Percentiles rank a stretch among this genome's conserved stretches.
phyloP scores from a whole-genome alignment of 1,140 invertebrate species.

The Drosophila orena region DNA sequence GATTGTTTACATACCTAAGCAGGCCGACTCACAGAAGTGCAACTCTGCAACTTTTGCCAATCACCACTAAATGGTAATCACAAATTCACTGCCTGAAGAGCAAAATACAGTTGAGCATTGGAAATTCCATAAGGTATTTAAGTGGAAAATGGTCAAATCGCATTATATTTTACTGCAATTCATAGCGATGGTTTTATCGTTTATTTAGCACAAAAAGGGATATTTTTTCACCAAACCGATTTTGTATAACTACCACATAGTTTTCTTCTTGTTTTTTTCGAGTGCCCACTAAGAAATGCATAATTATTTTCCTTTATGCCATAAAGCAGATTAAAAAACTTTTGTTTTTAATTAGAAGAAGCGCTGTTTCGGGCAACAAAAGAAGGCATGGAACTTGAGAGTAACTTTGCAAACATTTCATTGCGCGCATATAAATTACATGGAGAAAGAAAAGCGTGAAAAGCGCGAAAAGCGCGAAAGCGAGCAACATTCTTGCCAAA shows the following conservation, averaged over 20 bases:
- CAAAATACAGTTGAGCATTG: constrained; percentile 4
- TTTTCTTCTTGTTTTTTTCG: constrained; percentile 8
- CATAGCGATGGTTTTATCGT: background rate
- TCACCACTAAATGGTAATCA: constrained; percentile 38
- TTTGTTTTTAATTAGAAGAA: constrained; percentile 82
- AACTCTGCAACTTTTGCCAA: constrained; percentile 44
- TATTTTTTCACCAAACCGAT: background rate
- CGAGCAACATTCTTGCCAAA: constrained; percentile 38
- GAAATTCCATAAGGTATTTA: background rate
- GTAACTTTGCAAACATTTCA: constrained; percentile 71
- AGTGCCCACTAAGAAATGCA: constrained; percentile 45
- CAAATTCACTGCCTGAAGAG: constrained; percentile 30
- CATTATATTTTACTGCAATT: background rate
- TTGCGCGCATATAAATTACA: constrained; percentile 72
- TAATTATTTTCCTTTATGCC: constrained; percentile 76
- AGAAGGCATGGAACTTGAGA: constrained; percentile 45
- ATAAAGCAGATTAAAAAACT: constrained; percentile 83
- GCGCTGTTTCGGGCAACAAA: constrained; percentile 64
- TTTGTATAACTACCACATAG: background rate
- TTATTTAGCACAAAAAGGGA: no score
- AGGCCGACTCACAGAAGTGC: constrained; percentile 27
- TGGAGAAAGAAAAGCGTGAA: constrained; percentile 30
- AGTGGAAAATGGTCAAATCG: background rate
- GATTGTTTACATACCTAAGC: constrained; percentile 77
- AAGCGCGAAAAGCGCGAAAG: constrained; percentile 14